These are phyloP conservation scores for Pagrus major DNA, from an alignment of 2,113 vertebrate species.

Conservation along the genomic window DNA sequence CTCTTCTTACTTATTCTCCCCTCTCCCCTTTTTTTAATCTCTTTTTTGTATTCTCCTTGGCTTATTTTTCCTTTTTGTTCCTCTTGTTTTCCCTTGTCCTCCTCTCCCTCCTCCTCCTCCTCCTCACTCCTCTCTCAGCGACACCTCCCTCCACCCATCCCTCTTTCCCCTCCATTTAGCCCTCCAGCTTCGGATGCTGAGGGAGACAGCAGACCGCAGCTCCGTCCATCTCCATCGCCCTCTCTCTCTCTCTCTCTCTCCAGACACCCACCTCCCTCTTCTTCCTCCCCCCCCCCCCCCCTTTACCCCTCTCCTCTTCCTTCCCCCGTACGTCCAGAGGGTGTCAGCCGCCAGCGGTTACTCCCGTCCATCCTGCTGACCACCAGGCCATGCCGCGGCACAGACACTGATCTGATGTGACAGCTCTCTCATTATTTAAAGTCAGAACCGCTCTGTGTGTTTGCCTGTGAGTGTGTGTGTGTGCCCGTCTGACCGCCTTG, in stretches of 20 bases:
- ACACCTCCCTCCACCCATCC: background rate
- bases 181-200: conserved; percentile 29
- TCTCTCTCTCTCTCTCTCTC: conserved; percentile 17
- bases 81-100: background rate
- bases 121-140: background rate
- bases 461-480: conserved; percentile 33
- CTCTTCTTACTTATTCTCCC: background rate
- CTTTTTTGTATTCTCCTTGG: too few relatives aligned
- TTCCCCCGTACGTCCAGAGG: conserved; percentile 61
- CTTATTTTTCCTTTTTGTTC: background rate
- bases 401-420: conserved; percentile 78
- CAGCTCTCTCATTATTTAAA: conserved; percentile 84
- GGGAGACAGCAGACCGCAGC: conserved; percentile 44
- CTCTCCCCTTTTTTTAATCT: too few relatives aligned
- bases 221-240: conserved; percentile 42
- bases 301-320: conserved; percentile 17
- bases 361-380: conserved; percentile 73
- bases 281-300: background rate
- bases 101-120: background rate
- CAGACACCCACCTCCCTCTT: background rate
- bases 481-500: conserved; percentile 32
- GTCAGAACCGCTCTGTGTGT: conserved; percentile 60
- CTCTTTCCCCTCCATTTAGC: conserved; percentile 27
- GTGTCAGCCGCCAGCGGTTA: conserved; percentile 61
- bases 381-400: conserved; percentile 65